A percentile compares a stretch with the other conserved stretches of the same genome.
Conservation (phyloP, 2,113 vertebrate genomes). For the Oncorhynchus masou region DNA sequence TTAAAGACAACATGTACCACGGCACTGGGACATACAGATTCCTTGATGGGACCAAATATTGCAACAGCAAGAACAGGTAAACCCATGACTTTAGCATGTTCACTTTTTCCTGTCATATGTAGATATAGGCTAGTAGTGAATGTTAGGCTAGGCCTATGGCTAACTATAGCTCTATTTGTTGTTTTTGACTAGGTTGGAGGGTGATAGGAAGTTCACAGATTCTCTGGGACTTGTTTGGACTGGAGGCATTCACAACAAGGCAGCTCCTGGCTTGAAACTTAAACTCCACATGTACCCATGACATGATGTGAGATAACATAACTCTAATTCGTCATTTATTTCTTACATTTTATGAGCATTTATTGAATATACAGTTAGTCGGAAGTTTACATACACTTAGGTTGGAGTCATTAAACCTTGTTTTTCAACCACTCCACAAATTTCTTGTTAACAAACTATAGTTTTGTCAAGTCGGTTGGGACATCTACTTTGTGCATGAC, state of each 20-base stretch:
- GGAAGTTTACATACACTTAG: no score
- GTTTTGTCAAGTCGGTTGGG: no score
- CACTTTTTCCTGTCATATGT: background rate
- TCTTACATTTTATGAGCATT: background rate
- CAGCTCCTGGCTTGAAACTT: conserved; percentile 76
- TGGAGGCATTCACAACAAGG: conserved; percentile 76
- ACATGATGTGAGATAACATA: background rate
- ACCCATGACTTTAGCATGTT: background rate
- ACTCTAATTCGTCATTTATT: background rate
- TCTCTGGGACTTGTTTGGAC: conserved; percentile 74
- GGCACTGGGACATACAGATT: conserved; percentile 79
- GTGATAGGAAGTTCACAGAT: conserved; percentile 77
- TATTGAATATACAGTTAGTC: background rate
- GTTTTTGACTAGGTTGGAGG: conserved; percentile 71
- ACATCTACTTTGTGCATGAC: no score
- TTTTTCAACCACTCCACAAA: no score
- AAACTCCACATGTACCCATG: conserved; percentile 68
- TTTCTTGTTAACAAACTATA: no score
- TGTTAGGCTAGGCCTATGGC: background rate
- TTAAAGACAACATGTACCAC: conserved; percentile 83
- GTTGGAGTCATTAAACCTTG: no score
- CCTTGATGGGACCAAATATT: conserved; percentile 75
- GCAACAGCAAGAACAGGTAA: conserved; percentile 80
- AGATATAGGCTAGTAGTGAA: no score
- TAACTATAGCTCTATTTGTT: background rate